Base-by-base conservation (phyloP, 2,113 vertebrate genomes). In the Macquaria ambigua region DNA sequence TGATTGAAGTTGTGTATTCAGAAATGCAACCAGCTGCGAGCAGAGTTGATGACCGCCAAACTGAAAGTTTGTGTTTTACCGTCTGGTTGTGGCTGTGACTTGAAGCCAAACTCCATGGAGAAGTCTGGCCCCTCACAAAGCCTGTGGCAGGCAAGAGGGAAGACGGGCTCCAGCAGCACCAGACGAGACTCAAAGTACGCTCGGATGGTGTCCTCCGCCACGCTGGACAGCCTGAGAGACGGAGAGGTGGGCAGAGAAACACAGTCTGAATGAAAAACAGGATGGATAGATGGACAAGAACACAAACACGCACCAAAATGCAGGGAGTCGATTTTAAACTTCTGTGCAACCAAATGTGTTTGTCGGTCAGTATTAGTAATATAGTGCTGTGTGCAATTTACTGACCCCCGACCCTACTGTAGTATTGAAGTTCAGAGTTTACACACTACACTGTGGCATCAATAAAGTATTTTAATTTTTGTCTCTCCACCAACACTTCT, bases 121-220 rank as follows among this genome's bases (percentile, higher is more conserved):
- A 99, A 99, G 86, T 99, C 97, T 1, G 98, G 97, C 37, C 98
- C 97, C 66, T 99, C 98, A 20, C 98, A 99, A 28, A 99, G 96
- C 48, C 98, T 94, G 84, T 99, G 98, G 88, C 98, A 99, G 0
- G 98, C 97, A 61, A 99, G 92, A 62, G 98, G 97, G 78, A 99
- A 99, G 68, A 98, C 88, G 1, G 97, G 96, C 87, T 99, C 98
- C 90, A 99, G 89, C 37, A 99, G 87, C 69, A 86, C 90, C 82
- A 99, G 96, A 0, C 97, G 97, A 3, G 96, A 91, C 94, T 99
- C 98, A 86, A 99, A 99, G 59, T 98, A 99, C 1, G 95, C 93
- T 84, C 94, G 95, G 91, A 99, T 98, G 34, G 97, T 96, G 63
- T 98, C 97, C 93, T 99, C 98, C 0, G 97, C 97, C 50, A 99